These are phyloP conservation scores for Pheosia tremula DNA, from an alignment of 2,888 invertebrate genomes.

Conservation along the genomic window DNA sequence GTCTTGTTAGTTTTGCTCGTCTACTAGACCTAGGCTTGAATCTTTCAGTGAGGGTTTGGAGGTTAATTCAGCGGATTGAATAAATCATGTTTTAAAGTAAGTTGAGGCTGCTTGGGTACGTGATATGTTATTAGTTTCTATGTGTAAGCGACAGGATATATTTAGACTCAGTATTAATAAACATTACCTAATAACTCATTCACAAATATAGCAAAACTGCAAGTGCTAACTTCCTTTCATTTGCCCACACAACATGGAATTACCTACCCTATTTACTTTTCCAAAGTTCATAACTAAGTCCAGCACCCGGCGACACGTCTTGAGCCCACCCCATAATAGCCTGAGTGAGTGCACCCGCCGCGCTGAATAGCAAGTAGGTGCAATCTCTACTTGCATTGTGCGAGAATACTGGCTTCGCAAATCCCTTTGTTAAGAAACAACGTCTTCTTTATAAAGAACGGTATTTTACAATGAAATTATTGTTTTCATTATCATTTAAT, in stretches of 20 bases:
- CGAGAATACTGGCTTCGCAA: background rate
- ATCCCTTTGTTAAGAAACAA: slow-evolving; percentile 2
- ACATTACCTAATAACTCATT: no score
- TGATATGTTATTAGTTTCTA: no score
- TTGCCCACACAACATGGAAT: background rate
- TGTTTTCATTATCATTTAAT: background rate
- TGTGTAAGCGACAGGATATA: no score
- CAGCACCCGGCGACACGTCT: slow-evolving; percentile 1
- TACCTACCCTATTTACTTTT: slow-evolving; percentile 4
- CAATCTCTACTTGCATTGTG: slow-evolving; percentile 5
- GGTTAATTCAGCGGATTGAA: background rate
- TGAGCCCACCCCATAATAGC: background rate
- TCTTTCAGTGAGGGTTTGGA: background rate
- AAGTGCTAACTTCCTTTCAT: background rate
- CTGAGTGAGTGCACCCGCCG: background rate
- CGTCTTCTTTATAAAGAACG: background rate
- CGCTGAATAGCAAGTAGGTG: slow-evolving; percentile 8
- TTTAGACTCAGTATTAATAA: no score
- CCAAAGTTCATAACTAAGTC: background rate
- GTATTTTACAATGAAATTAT: background rate
- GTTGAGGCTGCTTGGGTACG: background rate
- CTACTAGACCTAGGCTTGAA: background rate
- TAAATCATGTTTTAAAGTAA: background rate
- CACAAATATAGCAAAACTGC: background rate
- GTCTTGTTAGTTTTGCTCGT: slow-evolving; percentile 34